Percentiles rank a stretch among this genome's conserved stretches.
phyloP scores from a whole-genome alignment of 1,140 invertebrate genomes.

The Drosophila seguyi region DNA sequence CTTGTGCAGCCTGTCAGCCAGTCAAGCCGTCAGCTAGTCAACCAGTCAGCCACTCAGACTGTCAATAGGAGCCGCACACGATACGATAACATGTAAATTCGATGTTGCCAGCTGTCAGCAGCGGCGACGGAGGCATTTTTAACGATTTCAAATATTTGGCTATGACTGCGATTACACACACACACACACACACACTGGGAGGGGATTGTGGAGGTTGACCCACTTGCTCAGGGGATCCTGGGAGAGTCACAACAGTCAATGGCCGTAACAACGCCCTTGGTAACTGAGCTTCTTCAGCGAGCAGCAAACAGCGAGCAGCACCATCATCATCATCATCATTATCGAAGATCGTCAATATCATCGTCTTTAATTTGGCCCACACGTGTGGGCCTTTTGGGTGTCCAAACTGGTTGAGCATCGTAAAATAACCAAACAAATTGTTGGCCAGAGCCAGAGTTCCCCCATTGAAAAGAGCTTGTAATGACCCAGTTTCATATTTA shows the following conservation, averaged over 20 bases:
- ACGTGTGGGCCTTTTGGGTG: constrained; percentile 53
- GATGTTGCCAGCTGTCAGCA: constrained; percentile 69
- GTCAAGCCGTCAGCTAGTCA: constrained; percentile 30
- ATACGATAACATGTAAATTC: constrained; percentile 76
- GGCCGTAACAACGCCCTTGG: constrained; percentile 60
- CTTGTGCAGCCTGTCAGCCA: constrained; percentile 40
- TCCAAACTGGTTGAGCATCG: constrained; percentile 62
- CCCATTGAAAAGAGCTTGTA: constrained; percentile 73
- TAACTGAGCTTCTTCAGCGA: constrained; percentile 30
- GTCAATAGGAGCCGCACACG: constrained; percentile 66
- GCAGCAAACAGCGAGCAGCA: background rate
- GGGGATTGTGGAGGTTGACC: constrained; percentile 45
- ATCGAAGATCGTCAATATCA: constrained; percentile 41
- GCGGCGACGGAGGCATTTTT: constrained; percentile 36
- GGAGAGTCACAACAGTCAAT: constrained; percentile 34
- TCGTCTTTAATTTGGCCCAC: constrained; percentile 41
- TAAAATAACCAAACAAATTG: constrained; percentile 64
- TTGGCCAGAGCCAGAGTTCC: constrained; percentile 42
- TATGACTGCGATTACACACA: constrained; percentile 28
- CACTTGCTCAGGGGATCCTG: constrained; percentile 53
- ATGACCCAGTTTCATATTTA: constrained; percentile 78
- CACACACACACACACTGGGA: background rate
- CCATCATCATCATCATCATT: constrained; percentile 8
- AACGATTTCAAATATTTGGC: constrained; percentile 59
- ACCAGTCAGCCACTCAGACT: constrained; percentile 49